A percentile compares a stretch with the other conserved stretches of the same genome.
Conservation (phyloP, 2,113 vertebrate genomes). For the Beaufortia kweichowensis region DNA sequence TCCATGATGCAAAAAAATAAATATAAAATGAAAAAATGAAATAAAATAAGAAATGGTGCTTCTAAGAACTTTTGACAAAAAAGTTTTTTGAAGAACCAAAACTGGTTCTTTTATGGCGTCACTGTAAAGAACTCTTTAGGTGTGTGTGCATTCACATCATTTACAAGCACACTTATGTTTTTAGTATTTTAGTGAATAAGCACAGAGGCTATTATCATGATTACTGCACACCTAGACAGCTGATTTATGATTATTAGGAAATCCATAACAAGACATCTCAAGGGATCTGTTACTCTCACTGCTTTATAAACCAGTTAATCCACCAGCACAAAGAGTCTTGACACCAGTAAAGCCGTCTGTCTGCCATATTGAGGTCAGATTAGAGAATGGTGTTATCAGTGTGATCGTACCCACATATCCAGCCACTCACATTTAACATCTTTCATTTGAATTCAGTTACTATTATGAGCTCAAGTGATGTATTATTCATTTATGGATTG, state of each 20-base stretch:
- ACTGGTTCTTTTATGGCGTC: too few species aligned
- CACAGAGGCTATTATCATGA: conserved; percentile 67
- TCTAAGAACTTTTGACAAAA: too few species aligned
- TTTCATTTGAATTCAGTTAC: background rate
- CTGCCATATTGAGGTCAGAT: conserved; percentile 45
- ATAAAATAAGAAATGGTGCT: too few species aligned
- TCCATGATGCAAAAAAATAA: too few species aligned
- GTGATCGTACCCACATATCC: conserved; percentile 15
- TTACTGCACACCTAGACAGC: conserved; percentile 57
- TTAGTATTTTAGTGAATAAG: conserved; percentile 59
- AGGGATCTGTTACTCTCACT: conserved; percentile 27
- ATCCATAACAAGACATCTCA: conserved; percentile 27
- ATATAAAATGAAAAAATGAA: too few species aligned
- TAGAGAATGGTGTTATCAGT: conserved; percentile 32
- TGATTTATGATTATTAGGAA: conserved; percentile 33
- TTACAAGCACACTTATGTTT: conserved; percentile 58
- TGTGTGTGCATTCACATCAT: background rate
- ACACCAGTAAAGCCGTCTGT: conserved; percentile 41
- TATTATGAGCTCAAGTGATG: background rate
- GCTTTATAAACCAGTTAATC: conserved; percentile 1
- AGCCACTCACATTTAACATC: background rate
- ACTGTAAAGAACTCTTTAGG: too few species aligned
- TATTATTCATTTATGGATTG: conserved; percentile 31
- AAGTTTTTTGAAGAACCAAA: too few species aligned
- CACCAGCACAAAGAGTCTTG: background rate